phyloP scores from a whole-genome alignment of 2,797 vertebrate species.

The Acipenser oxyrinchus region DNA sequence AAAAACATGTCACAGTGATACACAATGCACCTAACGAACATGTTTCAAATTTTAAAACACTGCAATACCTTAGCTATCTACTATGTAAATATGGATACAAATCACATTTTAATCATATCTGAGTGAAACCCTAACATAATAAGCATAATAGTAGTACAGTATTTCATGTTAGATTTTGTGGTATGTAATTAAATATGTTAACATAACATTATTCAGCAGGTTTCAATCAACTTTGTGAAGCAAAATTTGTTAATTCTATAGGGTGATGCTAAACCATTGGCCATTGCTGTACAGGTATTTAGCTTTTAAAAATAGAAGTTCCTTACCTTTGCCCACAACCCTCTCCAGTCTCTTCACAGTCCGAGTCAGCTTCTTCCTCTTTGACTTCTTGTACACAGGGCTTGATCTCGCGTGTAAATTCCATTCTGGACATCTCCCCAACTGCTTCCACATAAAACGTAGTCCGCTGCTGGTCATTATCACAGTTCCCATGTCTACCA shows the following conservation, averaged over 20 bases:
- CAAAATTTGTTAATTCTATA: too few relatives aligned
- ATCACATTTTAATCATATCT: constrained; percentile 33
- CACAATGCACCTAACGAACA: background rate
- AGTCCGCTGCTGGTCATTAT: constrained; percentile 27
- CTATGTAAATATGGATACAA: too few relatives aligned
- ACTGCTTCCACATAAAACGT: constrained; percentile 60
- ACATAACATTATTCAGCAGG: too few relatives aligned
- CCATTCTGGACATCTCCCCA: constrained; percentile 44
- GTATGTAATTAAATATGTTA: too few relatives aligned
- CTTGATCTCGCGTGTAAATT: constrained; percentile 45
- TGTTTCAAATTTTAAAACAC: background rate
- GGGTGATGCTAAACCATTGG: too few relatives aligned
- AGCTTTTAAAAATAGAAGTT: background rate
- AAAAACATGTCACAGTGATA: background rate
- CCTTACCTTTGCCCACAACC: constrained; percentile 51
- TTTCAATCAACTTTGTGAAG: too few relatives aligned
- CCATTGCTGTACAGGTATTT: too few relatives aligned
- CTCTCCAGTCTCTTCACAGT: constrained; percentile 56
- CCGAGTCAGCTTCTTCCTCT: constrained; percentile 33
- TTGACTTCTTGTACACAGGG: constrained; percentile 38
- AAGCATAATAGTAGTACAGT: too few relatives aligned
- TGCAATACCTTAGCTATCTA: too few relatives aligned
- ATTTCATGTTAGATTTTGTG: too few relatives aligned
- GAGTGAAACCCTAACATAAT: background rate
- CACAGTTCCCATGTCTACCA: constrained; percentile 23